A percentile compares a stretch with the other conserved stretches of the same genome.
Conservation (phyloP, 2,888 invertebrate species). For the Xylota sylvarum region DNA sequence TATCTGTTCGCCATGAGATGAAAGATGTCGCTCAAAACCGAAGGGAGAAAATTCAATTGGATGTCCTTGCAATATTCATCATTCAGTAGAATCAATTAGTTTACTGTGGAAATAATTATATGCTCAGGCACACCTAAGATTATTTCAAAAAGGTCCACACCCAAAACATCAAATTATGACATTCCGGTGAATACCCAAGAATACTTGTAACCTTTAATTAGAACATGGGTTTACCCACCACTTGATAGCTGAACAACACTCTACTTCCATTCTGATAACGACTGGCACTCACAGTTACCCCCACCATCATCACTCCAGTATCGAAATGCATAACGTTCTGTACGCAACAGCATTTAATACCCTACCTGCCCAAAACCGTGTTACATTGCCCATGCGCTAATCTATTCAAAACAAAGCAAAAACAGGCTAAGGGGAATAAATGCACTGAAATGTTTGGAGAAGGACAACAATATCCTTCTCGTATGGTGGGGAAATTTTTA, state of each 20-base stretch:
- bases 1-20: not conserved
- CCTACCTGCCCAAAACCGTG: slow-evolving; percentile 56
- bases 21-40: not conserved
- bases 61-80: not conserved
- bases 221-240: not conserved
- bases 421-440: slow-evolving; percentile 36
- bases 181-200: not conserved
- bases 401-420: slow-evolving; percentile 63
- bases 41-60: not conserved
- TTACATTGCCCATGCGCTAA: slow-evolving; percentile 57
- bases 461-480: slow-evolving; percentile 46
- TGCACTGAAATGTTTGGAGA: slow-evolving; percentile 75
- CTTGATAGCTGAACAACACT: not conserved
- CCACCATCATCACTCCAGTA: not conserved
- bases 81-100: not conserved
- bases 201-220: not conserved
- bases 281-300: not conserved
- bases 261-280: slow-evolving; percentile 8
- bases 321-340: slow-evolving; percentile 51
- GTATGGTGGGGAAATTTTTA: not conserved
- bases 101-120: not conserved
- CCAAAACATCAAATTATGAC: not conserved
- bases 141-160: not conserved
- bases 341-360: slow-evolving; percentile 60
- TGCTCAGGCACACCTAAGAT: not conserved